Evolutionary conservation across 2,797 vertebrate species (phyloP).

Genomic region (Oryzias sinensis): DNA sequence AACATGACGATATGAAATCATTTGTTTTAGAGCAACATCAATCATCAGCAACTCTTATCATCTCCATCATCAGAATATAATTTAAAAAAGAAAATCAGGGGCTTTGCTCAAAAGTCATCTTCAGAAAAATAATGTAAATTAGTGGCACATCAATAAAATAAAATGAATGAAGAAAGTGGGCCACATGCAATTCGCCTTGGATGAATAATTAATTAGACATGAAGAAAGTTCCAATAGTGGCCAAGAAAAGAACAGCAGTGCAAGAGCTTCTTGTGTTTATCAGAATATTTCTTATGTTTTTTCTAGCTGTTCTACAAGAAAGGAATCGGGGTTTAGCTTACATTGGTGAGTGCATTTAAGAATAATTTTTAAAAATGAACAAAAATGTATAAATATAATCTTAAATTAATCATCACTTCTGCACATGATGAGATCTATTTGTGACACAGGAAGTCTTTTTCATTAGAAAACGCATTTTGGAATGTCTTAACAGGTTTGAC

Average conservation of each 20-base stretch:
- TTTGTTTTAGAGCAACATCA: conserved; percentile 35
- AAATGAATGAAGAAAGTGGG: conserved; percentile 70
- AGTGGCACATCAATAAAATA: too few relatives aligned
- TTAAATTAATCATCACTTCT: conserved; percentile 4
- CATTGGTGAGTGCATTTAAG: conserved; percentile 21
- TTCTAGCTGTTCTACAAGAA: not conserved
- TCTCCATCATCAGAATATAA: too few relatives aligned
- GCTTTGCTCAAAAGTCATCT: conserved; percentile 66
- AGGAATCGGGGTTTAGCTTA: conserved; percentile 17
- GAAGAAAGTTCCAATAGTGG: conserved; percentile 72
- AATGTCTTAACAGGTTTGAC: too few relatives aligned
- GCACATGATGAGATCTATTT: not conserved
- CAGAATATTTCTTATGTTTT: conserved; percentile 36
- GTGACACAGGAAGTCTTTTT: not conserved
- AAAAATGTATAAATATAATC: conserved; percentile 1
- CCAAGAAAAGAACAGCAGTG: conserved; percentile 74
- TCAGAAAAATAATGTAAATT: conserved; percentile 26
- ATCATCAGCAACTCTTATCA: conserved; percentile 53
- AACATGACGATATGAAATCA: conserved; percentile 42
- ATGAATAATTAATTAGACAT: conserved; percentile 85
- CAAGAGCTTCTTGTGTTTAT: conserved; percentile 56
- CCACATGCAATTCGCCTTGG: conserved; percentile 79
- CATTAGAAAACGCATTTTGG: too few relatives aligned
- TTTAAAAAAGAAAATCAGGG: conserved; percentile 51
- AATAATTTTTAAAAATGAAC: conserved; percentile 2